phyloP scores from a whole-genome alignment of 2,888 invertebrate species.

The Megamerina dolium region DNA sequence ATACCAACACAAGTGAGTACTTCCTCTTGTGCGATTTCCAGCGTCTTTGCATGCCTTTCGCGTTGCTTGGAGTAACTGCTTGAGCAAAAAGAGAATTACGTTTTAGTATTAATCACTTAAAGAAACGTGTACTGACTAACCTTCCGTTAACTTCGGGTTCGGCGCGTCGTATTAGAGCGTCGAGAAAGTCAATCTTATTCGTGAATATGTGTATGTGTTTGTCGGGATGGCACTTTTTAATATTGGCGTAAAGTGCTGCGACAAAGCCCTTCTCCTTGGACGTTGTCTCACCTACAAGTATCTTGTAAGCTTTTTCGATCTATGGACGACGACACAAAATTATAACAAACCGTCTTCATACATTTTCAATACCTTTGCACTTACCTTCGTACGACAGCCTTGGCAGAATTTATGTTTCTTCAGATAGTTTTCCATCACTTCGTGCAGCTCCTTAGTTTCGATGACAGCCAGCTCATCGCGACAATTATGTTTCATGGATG shows the following conservation, averaged over 20 bases:
- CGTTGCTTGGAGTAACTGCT: slow-evolving; percentile 62
- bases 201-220: slow-evolving; percentile 83
- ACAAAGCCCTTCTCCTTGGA: slow-evolving; percentile 86
- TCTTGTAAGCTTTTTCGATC: slow-evolving; percentile 73
- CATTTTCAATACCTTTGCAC: slow-evolving; percentile 13
- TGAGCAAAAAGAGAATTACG: neutral
- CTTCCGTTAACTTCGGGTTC: slow-evolving; percentile 86
- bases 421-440: slow-evolving; percentile 82
- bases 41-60: slow-evolving; percentile 91
- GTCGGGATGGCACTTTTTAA: slow-evolving; percentile 77
- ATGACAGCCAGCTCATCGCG: slow-evolving; percentile 81
- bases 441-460: slow-evolving; percentile 75
- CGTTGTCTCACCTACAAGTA: slow-evolving; percentile 80
- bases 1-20: slow-evolving; percentile 91
- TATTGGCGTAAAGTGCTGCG: slow-evolving; percentile 77
- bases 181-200: slow-evolving; percentile 78
- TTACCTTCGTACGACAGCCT: slow-evolving; percentile 88
- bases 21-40: slow-evolving; percentile 95
- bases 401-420: slow-evolving; percentile 91
- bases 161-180: slow-evolving; percentile 78
- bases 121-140: slow-evolving; percentile 42
- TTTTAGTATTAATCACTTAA: neutral
- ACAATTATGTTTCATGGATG: slow-evolving; percentile 73
- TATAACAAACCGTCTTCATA: neutral
- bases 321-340: slow-evolving; percentile 26